Base-by-base conservation (phyloP, 2,888 invertebrate species). In the Chrysomela aeneicollis region DNA sequence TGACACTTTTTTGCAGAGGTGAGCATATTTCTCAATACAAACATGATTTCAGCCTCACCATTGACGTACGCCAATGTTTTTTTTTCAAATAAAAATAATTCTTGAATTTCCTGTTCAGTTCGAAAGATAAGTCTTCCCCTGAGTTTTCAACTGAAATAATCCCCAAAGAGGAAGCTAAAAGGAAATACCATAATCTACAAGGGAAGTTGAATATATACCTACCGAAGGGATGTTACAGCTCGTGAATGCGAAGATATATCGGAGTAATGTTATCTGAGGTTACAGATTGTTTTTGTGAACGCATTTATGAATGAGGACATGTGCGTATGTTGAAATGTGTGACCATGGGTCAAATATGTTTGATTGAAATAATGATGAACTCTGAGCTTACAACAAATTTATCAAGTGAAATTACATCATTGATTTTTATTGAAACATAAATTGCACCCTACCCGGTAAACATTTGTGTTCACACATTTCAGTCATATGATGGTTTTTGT, bases 221-320 rank as follows among this genome's bases (percentile, higher is more conserved):
- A 15, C 15, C 12, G 15, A 42, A 42, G 42, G 42, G 42, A 42
- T 42, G 42, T 15, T 15, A 15, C 1, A 35, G 10, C 10, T 35
- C 32, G 12, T 4, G n/a, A 42, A 10, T 15, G 42, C n/a, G 3
- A 4, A 10, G 15, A 15, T 42, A 15, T 42, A 15, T n/a, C 42
- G 2, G 42, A n/a, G 4, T 3, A 15, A 10, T 10, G 42, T 42
- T 59, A 53, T 63, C 59, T 53, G 53, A 47, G 37, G 54, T 52
- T 51, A 37, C 32, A 22, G 53, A 46, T 59, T 63, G 54, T 59
- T 55, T 59, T 53, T 21, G 59, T 59, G 47, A 54, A 59, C 59
- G 46, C 15, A 59, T 59, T 21, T 47, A 42, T 35, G 10, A 42
- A 42, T 42, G 2, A 42, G 42, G 42, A 42, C 42, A 42, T 35